Conservation (phyloP, 2,888 invertebrate species). For the Hydriomena furcata region DNA sequence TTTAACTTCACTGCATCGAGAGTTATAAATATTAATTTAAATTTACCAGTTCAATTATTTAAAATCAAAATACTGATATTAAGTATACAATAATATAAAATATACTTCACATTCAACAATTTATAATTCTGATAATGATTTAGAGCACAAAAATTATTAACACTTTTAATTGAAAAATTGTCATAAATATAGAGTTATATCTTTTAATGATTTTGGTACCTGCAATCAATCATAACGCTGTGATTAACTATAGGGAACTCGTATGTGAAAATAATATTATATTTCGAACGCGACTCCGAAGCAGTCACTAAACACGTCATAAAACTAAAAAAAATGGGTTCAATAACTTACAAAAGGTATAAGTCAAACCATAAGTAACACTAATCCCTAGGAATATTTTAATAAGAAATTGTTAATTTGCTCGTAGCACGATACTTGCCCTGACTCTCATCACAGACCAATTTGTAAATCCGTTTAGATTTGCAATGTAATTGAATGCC, state of each 20-base stretch:
- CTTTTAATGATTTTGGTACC: constrained; percentile 56
- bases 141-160: constrained; percentile 62
- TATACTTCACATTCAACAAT: constrained; percentile 70
- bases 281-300: constrained; percentile 68
- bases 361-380: constrained; percentile 79
- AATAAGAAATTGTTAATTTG: constrained; percentile 80
- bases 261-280: constrained; percentile 51
- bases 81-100: constrained; percentile 57
- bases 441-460: constrained; percentile 76
- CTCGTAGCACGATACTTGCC: constrained; percentile 79
- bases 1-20: constrained; percentile 19
- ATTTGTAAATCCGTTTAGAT: constrained; percentile 70
- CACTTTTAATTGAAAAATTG: constrained; percentile 57
- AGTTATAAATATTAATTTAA: constrained; percentile 29
- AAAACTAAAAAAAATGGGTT: constrained; percentile 77
- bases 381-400: constrained; percentile 76
- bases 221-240: constrained; percentile 48
- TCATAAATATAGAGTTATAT: constrained; percentile 58
- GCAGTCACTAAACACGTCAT: constrained; percentile 76
- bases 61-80: constrained; percentile 42
- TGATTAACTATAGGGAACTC: constrained; percentile 49
- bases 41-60: constrained; percentile 28
- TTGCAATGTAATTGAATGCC: constrained; percentile 54
- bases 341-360: constrained; percentile 77
- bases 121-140: constrained; percentile 66